Base-by-base conservation (phyloP, 2,888 invertebrate genomes). In the Liodrosophila aerea region DNA sequence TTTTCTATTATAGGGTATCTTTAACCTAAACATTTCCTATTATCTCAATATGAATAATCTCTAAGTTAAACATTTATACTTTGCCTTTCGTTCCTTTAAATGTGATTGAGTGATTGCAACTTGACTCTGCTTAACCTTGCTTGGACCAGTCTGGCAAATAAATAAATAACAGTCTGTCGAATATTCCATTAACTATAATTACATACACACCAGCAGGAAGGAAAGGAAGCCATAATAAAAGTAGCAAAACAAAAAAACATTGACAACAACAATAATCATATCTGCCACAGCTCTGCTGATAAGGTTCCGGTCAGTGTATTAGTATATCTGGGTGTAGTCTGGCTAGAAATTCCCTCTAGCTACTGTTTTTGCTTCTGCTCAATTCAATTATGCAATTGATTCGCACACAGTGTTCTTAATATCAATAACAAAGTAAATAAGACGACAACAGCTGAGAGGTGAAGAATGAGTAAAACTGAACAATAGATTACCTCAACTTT, bases 141-240 rank as follows among this genome's bases (percentile, higher is more conserved):
- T 9, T 18, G n/a, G 34, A 11, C 0, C 8, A 0, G 5, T 39
- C 8, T 7, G 7, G 7, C n/a, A n/a, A 7, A 9, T 9, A 22
- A 2, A 40, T 18, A n/a, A n/a, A n/a, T n/a, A n/a, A n/a, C n/a
- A 39, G 39, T 8, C 13, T 15, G 29, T 58, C 18, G 33, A 63
- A 53, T 40, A 44, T 51, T 49, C 16, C 30, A 61, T 51, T 49
- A 43, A 33, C 53, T 22, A 45, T 41, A 53, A 64, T 61, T 43
- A 46, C 13, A 45, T 11, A 51, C 7, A 50, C 27, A 33, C 7
- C 15, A 16, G 4, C 22, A 50, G 62, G 58, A 77, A 65, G 75
- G 58, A 5, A 30, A 50, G 62, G 60, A 77, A 65, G 75, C 60
- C 75, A 58, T 65, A 80, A 49, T 59, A 52, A 22, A 41, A 69